Conservation (phyloP, 2,113 vertebrate species). For the Anguilla japonica region DNA sequence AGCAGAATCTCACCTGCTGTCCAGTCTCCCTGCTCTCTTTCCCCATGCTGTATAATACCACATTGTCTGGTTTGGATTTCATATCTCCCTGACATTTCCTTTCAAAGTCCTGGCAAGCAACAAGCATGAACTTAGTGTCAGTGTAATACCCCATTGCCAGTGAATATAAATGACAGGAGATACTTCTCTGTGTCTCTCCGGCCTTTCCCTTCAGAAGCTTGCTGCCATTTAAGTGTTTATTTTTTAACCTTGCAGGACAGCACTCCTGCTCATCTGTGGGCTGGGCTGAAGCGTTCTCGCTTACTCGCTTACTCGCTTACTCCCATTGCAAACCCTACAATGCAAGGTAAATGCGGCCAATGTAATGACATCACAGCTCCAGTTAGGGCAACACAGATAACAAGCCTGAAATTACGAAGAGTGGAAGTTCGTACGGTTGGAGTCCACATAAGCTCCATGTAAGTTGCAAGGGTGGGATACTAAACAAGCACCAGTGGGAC, state of each 20-base stretch:
- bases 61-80: neutral
- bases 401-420: neutral
- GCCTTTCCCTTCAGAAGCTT: neutral
- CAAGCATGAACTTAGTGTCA: neutral
- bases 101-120: neutral
- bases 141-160: neutral
- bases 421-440: neutral
- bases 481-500: neutral
- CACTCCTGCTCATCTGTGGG: neutral
- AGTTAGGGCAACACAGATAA: neutral
- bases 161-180: neutral
- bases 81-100: slow-evolving; percentile 15
- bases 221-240: neutral
- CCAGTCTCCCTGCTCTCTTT: neutral
- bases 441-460: neutral
- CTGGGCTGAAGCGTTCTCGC: neutral
- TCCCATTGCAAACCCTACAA: neutral
- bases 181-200: neutral
- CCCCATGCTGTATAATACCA: neutral
- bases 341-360: neutral
- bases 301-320: neutral
- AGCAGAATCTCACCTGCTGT: neutral
- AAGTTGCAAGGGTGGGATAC: neutral
- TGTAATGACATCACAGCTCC: neutral
- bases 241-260: neutral